Conservation (phyloP, 2,888 invertebrate genomes). For the Callinectes sapidus region DNA sequence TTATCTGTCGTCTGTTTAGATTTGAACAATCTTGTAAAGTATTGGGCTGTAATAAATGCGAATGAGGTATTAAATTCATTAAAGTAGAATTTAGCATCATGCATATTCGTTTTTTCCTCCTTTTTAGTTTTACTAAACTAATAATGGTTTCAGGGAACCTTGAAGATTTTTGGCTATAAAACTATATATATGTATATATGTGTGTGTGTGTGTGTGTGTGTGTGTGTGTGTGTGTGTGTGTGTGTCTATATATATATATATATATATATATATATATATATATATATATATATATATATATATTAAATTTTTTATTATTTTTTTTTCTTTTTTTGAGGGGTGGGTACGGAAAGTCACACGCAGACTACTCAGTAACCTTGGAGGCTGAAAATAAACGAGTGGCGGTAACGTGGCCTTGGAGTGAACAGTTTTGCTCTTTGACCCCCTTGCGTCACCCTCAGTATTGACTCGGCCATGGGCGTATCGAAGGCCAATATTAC, state of each 20-base stretch:
- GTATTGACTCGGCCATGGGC: neutral
- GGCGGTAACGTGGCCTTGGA: neutral
- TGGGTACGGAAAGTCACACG: neutral
- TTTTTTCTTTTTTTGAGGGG: neutral
- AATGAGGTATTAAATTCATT: neutral
- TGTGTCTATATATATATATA: slow-evolving; percentile 28
- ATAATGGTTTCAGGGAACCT: too few species aligned
- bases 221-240: slow-evolving; percentile 28
- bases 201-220: slow-evolving; percentile 12
- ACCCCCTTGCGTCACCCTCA: slow-evolving; percentile 3
- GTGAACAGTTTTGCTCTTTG: slow-evolving; percentile 18
- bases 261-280: slow-evolving; percentile 44
- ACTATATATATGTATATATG: too few species aligned
- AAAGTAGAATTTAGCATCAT: too few species aligned
- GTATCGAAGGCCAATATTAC: neutral
- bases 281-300: slow-evolving; percentile 44
- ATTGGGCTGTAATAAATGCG: neutral
- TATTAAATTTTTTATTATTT: neutral
- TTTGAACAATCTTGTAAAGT: neutral
- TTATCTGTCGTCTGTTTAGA: neutral
- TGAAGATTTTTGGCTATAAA: too few species aligned
- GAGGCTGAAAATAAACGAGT: neutral
- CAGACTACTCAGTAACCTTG: neutral
- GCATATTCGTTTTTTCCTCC: too few species aligned
- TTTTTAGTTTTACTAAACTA: too few species aligned